phyloP scores from a whole-genome alignment of 2,113 vertebrate species.

The Pterocles gutturalis region DNA sequence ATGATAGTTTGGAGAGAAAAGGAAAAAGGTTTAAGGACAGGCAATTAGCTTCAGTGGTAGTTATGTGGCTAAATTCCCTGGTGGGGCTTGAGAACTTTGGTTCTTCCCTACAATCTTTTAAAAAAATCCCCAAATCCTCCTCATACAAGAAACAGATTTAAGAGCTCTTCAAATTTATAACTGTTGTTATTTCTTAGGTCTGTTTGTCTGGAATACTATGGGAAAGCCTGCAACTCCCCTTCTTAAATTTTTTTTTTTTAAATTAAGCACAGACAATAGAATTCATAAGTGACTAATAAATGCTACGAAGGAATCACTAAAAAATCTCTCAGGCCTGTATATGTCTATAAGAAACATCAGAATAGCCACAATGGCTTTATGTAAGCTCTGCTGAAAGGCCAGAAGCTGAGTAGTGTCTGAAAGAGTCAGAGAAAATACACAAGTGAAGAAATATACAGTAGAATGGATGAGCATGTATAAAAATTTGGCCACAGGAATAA shows the following conservation, averaged over 20 bases:
- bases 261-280: not conserved
- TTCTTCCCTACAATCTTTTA: not conserved
- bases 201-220: not conserved
- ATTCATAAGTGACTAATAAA: not conserved
- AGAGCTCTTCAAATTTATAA: not conserved
- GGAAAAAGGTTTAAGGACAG: not conserved
- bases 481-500: not conserved
- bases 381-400: not conserved
- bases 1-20: not conserved
- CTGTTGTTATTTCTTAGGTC: not conserved
- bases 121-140: not conserved
- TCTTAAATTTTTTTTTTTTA: not conserved
- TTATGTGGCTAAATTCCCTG: not conserved
- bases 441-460: not conserved
- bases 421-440: not conserved
- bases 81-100: not conserved
- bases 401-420: not conserved
- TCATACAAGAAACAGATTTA: not conserved
- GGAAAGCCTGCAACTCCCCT: not conserved
- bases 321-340: not conserved
- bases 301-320: not conserved
- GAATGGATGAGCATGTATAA: not conserved
- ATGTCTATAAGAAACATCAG: not conserved
- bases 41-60: not conserved
- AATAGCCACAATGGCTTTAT: not conserved